Percentiles rank a stretch among this genome's conserved stretches.
phyloP scores from a whole-genome alignment of 2,888 invertebrate genomes.

The Hymenopus coronatus region DNA sequence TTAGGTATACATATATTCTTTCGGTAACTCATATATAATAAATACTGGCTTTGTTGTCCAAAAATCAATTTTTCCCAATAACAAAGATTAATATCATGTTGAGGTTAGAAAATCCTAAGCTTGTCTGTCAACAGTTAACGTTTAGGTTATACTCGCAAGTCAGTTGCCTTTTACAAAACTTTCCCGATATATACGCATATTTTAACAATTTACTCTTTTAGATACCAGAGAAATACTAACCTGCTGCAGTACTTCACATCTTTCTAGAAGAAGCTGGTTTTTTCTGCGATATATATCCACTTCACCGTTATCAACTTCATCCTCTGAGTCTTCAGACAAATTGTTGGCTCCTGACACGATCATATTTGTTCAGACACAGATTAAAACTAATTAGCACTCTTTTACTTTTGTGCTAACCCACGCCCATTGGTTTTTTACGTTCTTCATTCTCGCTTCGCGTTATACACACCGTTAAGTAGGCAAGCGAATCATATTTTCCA shows the following conservation, averaged over 20 bases:
- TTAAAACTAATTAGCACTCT: not conserved
- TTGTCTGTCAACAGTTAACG: not conserved
- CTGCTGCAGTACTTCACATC: constrained; percentile 71
- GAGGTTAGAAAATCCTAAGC: not conserved
- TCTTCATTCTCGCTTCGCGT: not conserved
- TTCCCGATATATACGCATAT: not conserved
- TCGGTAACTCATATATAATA: too few relatives aligned
- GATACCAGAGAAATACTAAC: constrained; percentile 38
- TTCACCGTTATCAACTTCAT: constrained; percentile 55
- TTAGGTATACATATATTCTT: too few relatives aligned
- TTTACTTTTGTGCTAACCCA: not conserved
- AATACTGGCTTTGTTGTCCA: too few relatives aligned
- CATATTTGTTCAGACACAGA: constrained; percentile 19
- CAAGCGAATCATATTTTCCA: not conserved
- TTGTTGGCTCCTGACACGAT: constrained; percentile 36
- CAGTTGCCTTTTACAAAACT: not conserved
- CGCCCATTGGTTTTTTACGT: not conserved
- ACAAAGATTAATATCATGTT: not conserved
- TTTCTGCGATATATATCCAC: constrained; percentile 70
- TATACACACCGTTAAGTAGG: not conserved
- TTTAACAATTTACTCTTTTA: not conserved
- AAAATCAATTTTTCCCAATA: too few relatives aligned
- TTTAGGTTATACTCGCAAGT: not conserved
- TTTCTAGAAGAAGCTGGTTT: constrained; percentile 67
- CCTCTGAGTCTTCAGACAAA: constrained; percentile 58